Evolutionary conservation across 1,140 invertebrate genomes (phyloP), one percentile per base, ranked within the genome.

Genomic region (Atta texana): DNA sequence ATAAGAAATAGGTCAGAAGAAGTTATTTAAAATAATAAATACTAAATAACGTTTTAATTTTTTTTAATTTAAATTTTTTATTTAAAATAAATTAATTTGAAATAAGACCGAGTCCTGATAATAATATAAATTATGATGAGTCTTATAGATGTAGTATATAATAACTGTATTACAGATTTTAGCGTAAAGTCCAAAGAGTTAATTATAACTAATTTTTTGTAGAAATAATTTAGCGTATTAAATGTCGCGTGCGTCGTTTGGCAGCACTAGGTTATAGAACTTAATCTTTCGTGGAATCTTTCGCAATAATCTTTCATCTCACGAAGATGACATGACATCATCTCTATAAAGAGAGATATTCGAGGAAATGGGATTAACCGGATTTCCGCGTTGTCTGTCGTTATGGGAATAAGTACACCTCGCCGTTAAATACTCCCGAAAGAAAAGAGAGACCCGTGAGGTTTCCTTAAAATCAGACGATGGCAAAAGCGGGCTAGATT

Each of bases 401-500:
- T 34, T 21, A 34, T 44, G 21, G 12, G 18, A 21, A 31, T 31
- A 44, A 10, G 39, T 44, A 55, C 44, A 51, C 21, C 61, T 39
- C 49, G 63, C 16, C 49, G 31, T 8, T 80, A 68, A 80, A 51
- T 75, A 84, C 28, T 31, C 28, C 24, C 24, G 34, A 59, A 61
- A 72, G 34, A 59, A 49, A 6, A 55, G 16, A 21, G n/a, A 53
- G n/a, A 10, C 10, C 49, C 28, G 31, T 14, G 31, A n/a, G 34
- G 16, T 59, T 61, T 82, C 39, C 66, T 82, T 82, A 72, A 69
- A 57, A 49, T 69, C 77, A 0, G 74, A 51, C 21, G 59, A 7
- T 4, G n/a, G 10, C 24, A 53, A 69, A 57, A 72, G 75, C 69
- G 71, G 51, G 59, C 64, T 53, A 51, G 78, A 78, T 84, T 78